Percentiles rank a stretch among this genome's conserved stretches.
phyloP scores from a whole-genome alignment of 2,113 vertebrate genomes.

The Panthera leo region DNA sequence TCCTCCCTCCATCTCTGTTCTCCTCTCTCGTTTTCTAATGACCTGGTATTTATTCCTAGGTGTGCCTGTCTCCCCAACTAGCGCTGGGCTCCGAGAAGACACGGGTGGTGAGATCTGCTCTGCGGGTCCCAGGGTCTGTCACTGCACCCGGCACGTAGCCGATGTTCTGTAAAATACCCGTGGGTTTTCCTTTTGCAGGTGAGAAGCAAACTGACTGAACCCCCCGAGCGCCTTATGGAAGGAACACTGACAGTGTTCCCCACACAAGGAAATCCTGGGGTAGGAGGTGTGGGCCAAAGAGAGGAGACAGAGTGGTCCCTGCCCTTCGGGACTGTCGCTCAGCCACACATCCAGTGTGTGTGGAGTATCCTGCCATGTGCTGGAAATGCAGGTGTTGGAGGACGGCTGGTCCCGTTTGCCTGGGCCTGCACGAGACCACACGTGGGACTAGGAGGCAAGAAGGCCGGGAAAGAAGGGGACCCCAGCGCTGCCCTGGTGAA shows the following conservation, averaged over 20 bases:
- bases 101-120: background rate
- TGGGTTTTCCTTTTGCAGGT: background rate
- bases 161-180: fast-evolving
- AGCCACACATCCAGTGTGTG: fast-evolving
- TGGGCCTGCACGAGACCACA: background rate
- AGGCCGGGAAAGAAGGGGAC: background rate
- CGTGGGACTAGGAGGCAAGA: background rate
- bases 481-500: background rate
- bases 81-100: background rate
- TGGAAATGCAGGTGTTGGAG: background rate
- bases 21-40: background rate
- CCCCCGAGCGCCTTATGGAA: background rate
- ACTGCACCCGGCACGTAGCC: fast-evolving
- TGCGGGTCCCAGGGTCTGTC: background rate
- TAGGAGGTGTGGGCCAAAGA: background rate
- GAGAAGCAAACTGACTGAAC: background rate
- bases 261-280: background rate
- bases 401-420: background rate
- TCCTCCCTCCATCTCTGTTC: background rate
- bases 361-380: background rate
- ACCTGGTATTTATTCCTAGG: background rate
- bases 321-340: fast-evolving
- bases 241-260: background rate
- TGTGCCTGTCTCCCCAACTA: background rate
- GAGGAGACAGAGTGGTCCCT: background rate